Percentiles rank a stretch among this genome's conserved stretches.
phyloP scores from a whole-genome alignment of 2,797 vertebrate species.

The Myotis vivesi region DNA sequence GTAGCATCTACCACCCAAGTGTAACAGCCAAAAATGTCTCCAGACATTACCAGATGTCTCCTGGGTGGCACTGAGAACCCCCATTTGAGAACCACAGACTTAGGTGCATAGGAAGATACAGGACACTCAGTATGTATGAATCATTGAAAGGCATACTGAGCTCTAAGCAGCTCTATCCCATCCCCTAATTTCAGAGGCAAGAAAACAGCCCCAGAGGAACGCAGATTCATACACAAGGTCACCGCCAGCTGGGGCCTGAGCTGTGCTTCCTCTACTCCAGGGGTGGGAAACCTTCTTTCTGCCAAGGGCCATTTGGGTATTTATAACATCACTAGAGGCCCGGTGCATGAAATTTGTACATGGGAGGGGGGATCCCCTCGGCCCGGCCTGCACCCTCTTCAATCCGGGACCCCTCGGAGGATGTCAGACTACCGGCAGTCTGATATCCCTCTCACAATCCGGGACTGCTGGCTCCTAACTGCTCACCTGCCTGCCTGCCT shows the following conservation, averaged over 20 bases:
- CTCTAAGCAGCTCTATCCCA: background rate
- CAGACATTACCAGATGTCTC: background rate
- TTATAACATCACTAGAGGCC: too few species aligned
- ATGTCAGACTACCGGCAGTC: too few species aligned
- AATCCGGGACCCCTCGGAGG: too few species aligned
- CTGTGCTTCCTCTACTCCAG: background rate
- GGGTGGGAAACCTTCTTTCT: too few species aligned
- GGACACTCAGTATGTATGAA: background rate
- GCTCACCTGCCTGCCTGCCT: too few species aligned
- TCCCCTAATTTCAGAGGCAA: background rate
- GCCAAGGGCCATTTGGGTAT: too few species aligned
- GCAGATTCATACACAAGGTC: background rate
- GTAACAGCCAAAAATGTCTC: background rate
- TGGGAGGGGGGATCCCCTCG: too few species aligned
- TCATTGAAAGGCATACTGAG: background rate
- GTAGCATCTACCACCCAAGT: background rate
- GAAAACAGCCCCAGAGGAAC: background rate
- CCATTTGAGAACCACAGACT: background rate
- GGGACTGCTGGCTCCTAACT: too few species aligned
- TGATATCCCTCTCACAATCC: too few species aligned
- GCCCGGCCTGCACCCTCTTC: too few species aligned
- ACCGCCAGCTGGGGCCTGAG: accelerated
- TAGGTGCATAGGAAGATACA: accelerated
- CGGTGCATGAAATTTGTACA: too few species aligned
- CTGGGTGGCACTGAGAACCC: background rate